Evolutionary conservation across 2,797 vertebrate genomes (phyloP).

Genomic region (Eleutherodactylus coqui): DNA sequence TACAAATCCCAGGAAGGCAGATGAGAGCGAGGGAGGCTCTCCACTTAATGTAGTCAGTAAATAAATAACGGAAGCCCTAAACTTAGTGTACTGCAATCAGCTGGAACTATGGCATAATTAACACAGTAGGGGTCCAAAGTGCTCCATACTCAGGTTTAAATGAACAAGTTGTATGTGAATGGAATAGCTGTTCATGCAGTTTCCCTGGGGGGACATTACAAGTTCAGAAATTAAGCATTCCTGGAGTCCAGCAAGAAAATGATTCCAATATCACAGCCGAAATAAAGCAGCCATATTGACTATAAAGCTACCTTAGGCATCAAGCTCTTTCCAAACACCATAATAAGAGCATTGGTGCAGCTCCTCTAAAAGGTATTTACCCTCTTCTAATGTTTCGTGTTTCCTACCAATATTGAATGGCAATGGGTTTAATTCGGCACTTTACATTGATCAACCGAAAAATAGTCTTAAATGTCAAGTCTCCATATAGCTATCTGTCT

Average conservation of each 20-base stretch:
- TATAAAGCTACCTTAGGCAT: background rate
- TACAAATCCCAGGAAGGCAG: slow-evolving; percentile 24
- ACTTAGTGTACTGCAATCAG: slow-evolving; percentile 81
- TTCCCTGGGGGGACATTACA: slow-evolving; percentile 65
- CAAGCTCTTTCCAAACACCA: background rate
- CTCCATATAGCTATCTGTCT: background rate
- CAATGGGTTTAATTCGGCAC: background rate
- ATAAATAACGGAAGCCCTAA: slow-evolving; percentile 82
- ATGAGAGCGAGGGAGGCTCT: slow-evolving; percentile 65
- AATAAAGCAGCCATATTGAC: slow-evolving; percentile 4
- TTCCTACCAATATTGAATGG: background rate
- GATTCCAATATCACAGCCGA: slow-evolving; percentile 25
- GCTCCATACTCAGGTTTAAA: slow-evolving; percentile 78
- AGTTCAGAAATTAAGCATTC: slow-evolving; percentile 49
- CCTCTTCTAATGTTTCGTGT: background rate
- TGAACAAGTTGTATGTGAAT: slow-evolving; percentile 76
- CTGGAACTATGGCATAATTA: slow-evolving; percentile 80
- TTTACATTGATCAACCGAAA: background rate
- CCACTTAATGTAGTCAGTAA: slow-evolving; percentile 82
- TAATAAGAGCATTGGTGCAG: background rate
- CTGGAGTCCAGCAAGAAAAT: slow-evolving; percentile 24
- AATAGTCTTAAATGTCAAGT: too few relatives aligned
- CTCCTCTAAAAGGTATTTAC: background rate
- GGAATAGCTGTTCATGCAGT: slow-evolving; percentile 67
- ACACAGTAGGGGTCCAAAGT: slow-evolving; percentile 73